A percentile compares a stretch with the other conserved stretches of the same genome.
Evolutionary conservation across 2,113 vertebrate species (phyloP).

Genomic region (Siniperca knerii): DNA sequence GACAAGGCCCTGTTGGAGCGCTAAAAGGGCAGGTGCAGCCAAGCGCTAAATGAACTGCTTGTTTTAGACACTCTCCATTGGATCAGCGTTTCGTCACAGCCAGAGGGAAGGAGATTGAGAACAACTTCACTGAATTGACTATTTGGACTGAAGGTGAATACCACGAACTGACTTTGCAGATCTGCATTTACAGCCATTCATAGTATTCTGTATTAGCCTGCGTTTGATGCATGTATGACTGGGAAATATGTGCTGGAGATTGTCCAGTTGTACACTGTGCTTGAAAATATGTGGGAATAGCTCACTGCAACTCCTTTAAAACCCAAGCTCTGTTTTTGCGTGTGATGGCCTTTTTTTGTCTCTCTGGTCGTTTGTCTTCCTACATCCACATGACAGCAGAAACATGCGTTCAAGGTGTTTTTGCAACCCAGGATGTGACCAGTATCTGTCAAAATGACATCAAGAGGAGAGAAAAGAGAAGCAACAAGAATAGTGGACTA

Average conservation of each 20-base stretch:
- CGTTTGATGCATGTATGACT: not conserved
- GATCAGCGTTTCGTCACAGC: constrained; percentile 65
- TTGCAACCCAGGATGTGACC: constrained; percentile 31
- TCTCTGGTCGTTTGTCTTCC: constrained; percentile 56
- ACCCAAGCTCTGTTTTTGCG: not conserved
- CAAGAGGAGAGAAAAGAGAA: constrained; percentile 3
- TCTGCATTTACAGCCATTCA: constrained; percentile 11
- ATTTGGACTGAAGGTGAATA: constrained; percentile 43
- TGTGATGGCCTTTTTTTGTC: constrained; percentile 29
- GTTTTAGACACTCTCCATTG: constrained; percentile 72
- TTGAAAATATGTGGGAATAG: not conserved
- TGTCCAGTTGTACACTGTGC: not conserved
- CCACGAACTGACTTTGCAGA: constrained; percentile 14
- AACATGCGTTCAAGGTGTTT: constrained; percentile 35
- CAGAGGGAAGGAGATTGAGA: constrained; percentile 48
- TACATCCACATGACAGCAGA: constrained; percentile 19
- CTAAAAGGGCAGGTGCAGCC: constrained; percentile 74
- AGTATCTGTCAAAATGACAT: constrained; percentile 57
- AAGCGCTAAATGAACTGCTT: constrained; percentile 79
- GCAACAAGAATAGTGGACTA: constrained; percentile 1
- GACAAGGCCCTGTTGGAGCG: constrained; percentile 47
- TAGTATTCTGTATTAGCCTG: not conserved
- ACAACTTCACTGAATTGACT: constrained; percentile 33
- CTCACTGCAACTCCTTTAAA: not conserved
- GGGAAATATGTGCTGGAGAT: not conserved